These are phyloP conservation scores for Oreocharis arfaki DNA, from an alignment of 2,113 vertebrate species.

Conservation along the genomic window DNA sequence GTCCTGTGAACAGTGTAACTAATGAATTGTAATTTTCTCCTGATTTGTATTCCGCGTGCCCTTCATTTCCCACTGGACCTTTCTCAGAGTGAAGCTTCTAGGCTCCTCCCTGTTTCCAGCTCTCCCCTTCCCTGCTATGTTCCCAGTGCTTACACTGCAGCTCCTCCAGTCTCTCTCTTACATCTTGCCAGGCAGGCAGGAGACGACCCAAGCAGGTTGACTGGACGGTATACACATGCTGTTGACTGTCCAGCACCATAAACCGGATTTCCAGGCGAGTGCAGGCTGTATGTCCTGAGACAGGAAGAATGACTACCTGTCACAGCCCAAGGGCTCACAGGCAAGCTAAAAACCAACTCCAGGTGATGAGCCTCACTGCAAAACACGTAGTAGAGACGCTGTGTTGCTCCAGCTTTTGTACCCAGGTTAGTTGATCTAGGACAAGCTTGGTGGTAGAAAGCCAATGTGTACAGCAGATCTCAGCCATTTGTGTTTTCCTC, in stretches of 20 bases:
- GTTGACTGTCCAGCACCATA: not conserved
- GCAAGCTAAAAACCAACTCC: not conserved
- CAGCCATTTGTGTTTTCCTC: not conserved
- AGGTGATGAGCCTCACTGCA: not conserved
- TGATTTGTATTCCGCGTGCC: not conserved
- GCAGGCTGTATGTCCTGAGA: not conserved
- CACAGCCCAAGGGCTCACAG: not conserved
- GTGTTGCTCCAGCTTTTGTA: not conserved
- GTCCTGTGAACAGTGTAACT: not conserved
- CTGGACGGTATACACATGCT: not conserved
- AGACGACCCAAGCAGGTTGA: not conserved
- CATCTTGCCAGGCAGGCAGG: not conserved
- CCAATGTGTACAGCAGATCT: not conserved
- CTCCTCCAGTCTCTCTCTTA: not conserved
- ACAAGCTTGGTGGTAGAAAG: not conserved
- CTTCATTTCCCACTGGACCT: not conserved
- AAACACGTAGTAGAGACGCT: fast-evolving
- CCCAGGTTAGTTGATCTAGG: not conserved
- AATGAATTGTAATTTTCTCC: not conserved
- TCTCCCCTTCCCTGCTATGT: not conserved
- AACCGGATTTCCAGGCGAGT: not conserved
- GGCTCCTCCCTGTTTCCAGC: not conserved
- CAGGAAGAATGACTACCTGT: not conserved
- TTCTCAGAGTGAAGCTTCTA: not conserved
- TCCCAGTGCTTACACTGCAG: not conserved